Evolutionary conservation across 2,797 vertebrate species (phyloP).

Genomic region (Agapornis canus): DNA sequence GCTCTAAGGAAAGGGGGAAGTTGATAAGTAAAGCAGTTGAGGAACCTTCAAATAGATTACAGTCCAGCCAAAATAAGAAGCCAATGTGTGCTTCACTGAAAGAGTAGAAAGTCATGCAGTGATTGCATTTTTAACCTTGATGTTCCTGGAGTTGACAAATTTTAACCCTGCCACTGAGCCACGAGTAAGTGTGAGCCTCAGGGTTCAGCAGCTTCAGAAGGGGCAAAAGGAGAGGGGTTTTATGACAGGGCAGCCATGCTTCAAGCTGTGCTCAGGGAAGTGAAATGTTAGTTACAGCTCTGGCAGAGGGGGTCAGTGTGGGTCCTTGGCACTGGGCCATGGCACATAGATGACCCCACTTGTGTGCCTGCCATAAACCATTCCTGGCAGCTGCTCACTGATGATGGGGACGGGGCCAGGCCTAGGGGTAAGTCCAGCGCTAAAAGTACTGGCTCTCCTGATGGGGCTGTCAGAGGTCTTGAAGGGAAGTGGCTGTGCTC

Average conservation of each 20-base stretch:
- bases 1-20: not conserved
- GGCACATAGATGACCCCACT: not conserved
- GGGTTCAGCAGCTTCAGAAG: not conserved
- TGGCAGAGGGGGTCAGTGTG: rapidly evolving
- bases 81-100: not conserved
- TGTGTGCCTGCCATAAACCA: rapidly evolving
- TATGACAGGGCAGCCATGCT: not conserved
- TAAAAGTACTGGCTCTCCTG: rapidly evolving
- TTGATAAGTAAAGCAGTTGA: not conserved
- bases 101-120: not conserved
- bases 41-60: not conserved
- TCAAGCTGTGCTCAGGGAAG: not conserved
- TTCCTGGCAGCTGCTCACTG: not conserved
- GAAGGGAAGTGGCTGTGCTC: not conserved
- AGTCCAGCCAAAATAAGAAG: not conserved
- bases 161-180: not conserved
- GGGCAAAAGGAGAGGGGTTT: not conserved
- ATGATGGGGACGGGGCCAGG: not conserved
- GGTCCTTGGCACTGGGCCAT: rapidly evolving
- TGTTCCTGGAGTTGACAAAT: not conserved
- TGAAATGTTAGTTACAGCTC: rapidly evolving
- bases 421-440: not conserved
- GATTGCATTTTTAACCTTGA: not conserved
- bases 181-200: not conserved
- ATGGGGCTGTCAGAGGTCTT: not conserved